These are phyloP conservation scores for Stichodactyla mertensii DNA, from an alignment of 64 coral and sea anemone genomes.

Conservation along the genomic window DNA sequence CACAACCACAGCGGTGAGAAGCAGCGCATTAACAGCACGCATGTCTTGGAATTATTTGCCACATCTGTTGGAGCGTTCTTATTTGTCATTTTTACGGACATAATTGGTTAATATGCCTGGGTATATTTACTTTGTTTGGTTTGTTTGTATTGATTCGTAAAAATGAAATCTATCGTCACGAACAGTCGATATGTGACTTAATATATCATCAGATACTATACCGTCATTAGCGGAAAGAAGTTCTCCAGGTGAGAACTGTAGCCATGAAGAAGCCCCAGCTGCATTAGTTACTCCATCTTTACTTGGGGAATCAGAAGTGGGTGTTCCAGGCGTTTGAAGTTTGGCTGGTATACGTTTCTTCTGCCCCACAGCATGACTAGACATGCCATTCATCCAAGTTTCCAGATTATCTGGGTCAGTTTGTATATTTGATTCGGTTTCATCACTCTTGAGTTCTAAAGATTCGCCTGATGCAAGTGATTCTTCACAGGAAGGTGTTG, in stretches of 20 bases:
- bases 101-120: too few species aligned
- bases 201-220: neutral
- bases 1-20: too few species aligned
- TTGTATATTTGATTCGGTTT: neutral
- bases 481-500: neutral
- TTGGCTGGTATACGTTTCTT: neutral
- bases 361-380: neutral
- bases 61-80: too few species aligned
- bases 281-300: neutral
- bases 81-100: too few species aligned
- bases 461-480: neutral
- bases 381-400: neutral
- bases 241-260: constrained; percentile 10
- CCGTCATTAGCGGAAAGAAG: neutral
- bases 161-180: too few species aligned
- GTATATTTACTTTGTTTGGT: too few species aligned
- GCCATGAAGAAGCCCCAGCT: neutral
- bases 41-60: too few species aligned
- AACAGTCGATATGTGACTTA: neutral
- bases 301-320: neutral
- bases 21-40: too few species aligned
- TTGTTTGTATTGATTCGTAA: too few species aligned
- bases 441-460: neutral
- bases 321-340: neutral
- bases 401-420: too few species aligned